Evolutionary conservation across 1,140 invertebrate species (phyloP).

Genomic region (Drosophila athabasca): DNA sequence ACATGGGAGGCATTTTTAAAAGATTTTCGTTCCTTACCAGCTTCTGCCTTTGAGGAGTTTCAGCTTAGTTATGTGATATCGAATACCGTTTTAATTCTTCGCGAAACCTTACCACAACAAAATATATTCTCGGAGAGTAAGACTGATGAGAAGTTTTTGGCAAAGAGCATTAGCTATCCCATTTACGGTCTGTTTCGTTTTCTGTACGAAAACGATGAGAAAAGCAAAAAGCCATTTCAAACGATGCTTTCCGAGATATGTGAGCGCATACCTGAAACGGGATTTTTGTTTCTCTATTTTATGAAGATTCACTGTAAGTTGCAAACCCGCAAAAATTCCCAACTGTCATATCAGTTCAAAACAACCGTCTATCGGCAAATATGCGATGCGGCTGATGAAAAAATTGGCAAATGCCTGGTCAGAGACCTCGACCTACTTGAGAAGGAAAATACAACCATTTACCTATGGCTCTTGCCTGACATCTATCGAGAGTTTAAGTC

Average conservation of each 20-base stretch:
- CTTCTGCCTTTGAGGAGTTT: constrained; percentile 71
- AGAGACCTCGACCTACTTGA: constrained; percentile 91
- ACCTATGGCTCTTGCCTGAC: constrained; percentile 95
- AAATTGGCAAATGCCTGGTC: constrained; percentile 85
- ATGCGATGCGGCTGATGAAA: constrained; percentile 91
- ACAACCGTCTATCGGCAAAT: constrained; percentile 93
- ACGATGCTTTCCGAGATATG: constrained; percentile 89
- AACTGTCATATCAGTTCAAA: constrained; percentile 90
- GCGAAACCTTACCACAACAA: constrained; percentile 75
- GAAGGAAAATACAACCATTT: constrained; percentile 92
- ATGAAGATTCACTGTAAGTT: constrained; percentile 89
- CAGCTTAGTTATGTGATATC: constrained; percentile 81
- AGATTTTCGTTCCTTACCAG: constrained; percentile 74
- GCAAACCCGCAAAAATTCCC: constrained; percentile 80
- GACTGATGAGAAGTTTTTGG: constrained; percentile 85
- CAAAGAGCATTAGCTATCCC: constrained; percentile 90
- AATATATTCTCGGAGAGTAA: constrained; percentile 84
- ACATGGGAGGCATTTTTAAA: constrained; percentile 79
- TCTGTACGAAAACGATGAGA: constrained; percentile 89
- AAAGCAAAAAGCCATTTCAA: constrained; percentile 89
- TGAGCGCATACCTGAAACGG: constrained; percentile 87
- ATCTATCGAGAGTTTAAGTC: constrained; percentile 95
- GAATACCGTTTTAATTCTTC: constrained; percentile 75
- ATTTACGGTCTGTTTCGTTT: constrained; percentile 92
- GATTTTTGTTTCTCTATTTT: constrained; percentile 94